Base-by-base conservation (phyloP, 1,140 invertebrate genomes). In the Calephelis nemesis region DNA sequence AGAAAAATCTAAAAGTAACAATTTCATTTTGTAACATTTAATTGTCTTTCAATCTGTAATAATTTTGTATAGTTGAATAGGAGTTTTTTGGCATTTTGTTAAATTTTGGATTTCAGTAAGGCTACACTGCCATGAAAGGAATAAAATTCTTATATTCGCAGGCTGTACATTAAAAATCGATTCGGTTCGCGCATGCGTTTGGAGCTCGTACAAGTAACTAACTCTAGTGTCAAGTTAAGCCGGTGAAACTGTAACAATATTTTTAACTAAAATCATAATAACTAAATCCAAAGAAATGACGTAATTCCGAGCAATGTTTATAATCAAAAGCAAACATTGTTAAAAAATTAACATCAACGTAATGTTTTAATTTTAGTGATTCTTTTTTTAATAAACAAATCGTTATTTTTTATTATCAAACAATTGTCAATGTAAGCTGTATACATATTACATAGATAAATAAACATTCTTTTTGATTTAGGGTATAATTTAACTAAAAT, bases 141-240 rank as follows among this genome's bases (percentile, higher is more conserved):
- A 30, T 19, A 19, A 19, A 0, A 19, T 19, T 19, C 15, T 1
- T 19, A 19, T 30, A 30, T 30, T 30, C 30, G 30, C 7, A 45
- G 42, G 42, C 69, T 75, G 77, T 74, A 72, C 78, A 75, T 78
- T 85, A 81, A 85, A 86, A 87, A 89, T 89, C 87, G 82, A 89
- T 89, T 74, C 19, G 49, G 9, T 63, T 15, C 75, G 71, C 85
- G 85, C 87, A 85, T 85, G 85, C 84, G 85, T 78, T 64, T 52
- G 40, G n/a, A 47, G 64, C 50, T 60, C 65, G 65, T 69, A 5
- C 42, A 49, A 68, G 62, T 30, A 30, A 19, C 19, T 71, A 52
- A 69, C 66, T 67, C 42, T 69, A 47, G 74, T 84, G 84, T 84
- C 84, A 88, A 77, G 65, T 68, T 66, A 58, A 67, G 68, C 76